These are phyloP conservation scores for Melanotaenia pygmaea DNA, from an alignment of 2,797 vertebrate genomes.

Conservation along the genomic window DNA sequence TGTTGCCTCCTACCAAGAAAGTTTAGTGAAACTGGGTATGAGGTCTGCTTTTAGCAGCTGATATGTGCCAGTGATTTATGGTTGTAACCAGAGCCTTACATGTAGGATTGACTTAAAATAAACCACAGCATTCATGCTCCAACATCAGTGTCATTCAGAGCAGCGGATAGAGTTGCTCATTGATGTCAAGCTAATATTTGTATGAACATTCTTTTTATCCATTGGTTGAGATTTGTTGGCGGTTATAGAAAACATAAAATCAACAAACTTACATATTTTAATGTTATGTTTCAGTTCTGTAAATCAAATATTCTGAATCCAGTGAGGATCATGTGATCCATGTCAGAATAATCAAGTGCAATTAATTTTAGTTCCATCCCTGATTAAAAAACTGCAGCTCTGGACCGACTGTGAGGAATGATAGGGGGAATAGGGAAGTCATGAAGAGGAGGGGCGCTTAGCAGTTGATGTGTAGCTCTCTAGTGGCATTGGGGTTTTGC, in stretches of 20 bases:
- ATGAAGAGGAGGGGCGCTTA: slow-evolving; percentile 54
- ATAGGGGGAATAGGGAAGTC: slow-evolving; percentile 57
- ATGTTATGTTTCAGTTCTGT: background rate
- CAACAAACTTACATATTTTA: background rate
- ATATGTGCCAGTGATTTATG: background rate
- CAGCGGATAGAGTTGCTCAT: background rate
- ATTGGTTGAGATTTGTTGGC: slow-evolving; percentile 1
- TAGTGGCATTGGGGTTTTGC: slow-evolving; percentile 65
- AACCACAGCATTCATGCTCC: background rate
- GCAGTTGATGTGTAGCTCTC: slow-evolving; percentile 62
- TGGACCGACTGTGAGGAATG: slow-evolving; percentile 36
- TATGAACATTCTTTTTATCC: background rate
- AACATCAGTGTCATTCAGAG: background rate
- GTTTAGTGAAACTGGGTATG: background rate
- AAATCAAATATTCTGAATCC: background rate
- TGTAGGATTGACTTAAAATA: background rate
- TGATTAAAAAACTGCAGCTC: slow-evolving; percentile 29
- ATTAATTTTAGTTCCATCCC: slow-evolving; percentile 53
- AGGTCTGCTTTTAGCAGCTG: background rate
- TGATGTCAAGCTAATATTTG: background rate
- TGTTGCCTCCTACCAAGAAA: background rate
- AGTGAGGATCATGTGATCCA: background rate
- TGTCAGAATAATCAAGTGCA: slow-evolving; percentile 16
- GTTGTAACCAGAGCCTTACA: background rate
- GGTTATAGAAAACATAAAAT: background rate